Evolutionary conservation across 2,888 invertebrate species (phyloP).

Genomic region (Erebia epiphron): DNA sequence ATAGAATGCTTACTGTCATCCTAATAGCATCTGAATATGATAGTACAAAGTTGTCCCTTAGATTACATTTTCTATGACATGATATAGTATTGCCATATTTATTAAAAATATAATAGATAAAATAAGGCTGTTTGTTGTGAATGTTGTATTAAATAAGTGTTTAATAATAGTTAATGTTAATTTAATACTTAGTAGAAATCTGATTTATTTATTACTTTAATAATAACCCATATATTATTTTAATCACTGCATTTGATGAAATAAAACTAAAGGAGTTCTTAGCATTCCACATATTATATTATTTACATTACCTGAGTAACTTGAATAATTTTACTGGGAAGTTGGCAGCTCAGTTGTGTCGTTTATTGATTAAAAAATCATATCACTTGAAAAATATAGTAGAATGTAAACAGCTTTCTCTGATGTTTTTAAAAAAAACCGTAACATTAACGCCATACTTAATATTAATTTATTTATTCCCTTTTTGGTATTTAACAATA

Average conservation of each 20-base stretch:
- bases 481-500: no score
- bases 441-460: no score
- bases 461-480: no score
- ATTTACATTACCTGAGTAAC: not conserved
- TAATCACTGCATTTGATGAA: not conserved
- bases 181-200: conserved; percentile 4
- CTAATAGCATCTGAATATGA: no score
- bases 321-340: not conserved
- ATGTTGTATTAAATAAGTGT: conserved; percentile 16
- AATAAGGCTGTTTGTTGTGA: conserved; percentile 28
- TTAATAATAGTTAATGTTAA: conserved; percentile 15
- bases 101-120: conserved; percentile 24
- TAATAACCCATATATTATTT: not conserved
- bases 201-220: conserved; percentile 5
- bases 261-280: no score
- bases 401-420: not conserved
- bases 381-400: not conserved
- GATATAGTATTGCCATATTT: conserved; percentile 38
- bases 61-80: conserved; percentile 22
- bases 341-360: not conserved
- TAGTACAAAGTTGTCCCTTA: conserved; percentile 22
- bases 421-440: not conserved
- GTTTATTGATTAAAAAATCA: not conserved
- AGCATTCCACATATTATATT: not conserved
- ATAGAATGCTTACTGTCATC: no score